Evolutionary conservation across 2,888 invertebrate genomes (phyloP).

Genomic region (Dynastes grantii): DNA sequence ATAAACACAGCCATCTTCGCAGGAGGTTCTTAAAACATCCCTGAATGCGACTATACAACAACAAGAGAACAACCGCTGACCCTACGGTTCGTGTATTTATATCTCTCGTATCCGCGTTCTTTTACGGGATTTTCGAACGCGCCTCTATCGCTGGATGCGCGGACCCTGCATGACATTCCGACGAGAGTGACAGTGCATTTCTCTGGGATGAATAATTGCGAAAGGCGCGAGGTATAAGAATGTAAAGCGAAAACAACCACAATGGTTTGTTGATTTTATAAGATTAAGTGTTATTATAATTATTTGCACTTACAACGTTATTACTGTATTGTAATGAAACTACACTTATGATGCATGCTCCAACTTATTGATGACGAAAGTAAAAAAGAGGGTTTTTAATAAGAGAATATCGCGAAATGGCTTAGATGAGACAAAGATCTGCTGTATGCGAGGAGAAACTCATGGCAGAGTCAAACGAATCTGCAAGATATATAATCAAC

Average conservation of each 20-base stretch:
- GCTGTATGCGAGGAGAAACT: too few species aligned
- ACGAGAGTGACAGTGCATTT: slow-evolving; percentile 11
- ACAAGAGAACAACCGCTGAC: slow-evolving; percentile 30
- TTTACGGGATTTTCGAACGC: slow-evolving; percentile 31
- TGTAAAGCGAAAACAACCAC: background rate
- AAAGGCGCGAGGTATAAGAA: slow-evolving; percentile 4
- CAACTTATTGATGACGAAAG: too few species aligned
- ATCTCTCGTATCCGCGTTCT: slow-evolving; percentile 28
- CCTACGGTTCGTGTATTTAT: slow-evolving; percentile 22
- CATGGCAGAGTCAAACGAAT: too few species aligned
- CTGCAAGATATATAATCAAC: too few species aligned
- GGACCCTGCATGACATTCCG: slow-evolving; percentile 2
- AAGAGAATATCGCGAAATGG: too few species aligned
- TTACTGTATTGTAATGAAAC: too few species aligned
- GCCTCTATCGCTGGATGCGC: slow-evolving; percentile 1
- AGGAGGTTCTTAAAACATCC: slow-evolving; percentile 26
- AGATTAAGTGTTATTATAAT: background rate
- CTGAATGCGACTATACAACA: background rate
- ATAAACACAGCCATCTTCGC: slow-evolving; percentile 6
- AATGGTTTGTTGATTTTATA: slow-evolving; percentile 18
- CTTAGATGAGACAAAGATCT: too few species aligned
- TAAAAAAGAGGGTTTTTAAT: too few species aligned
- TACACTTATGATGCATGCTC: too few species aligned
- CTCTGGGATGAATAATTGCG: slow-evolving; percentile 19
- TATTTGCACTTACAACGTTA: too few species aligned